Base-by-base conservation (phyloP, 2,113 vertebrate species). In the Beaufortia kweichowensis region DNA sequence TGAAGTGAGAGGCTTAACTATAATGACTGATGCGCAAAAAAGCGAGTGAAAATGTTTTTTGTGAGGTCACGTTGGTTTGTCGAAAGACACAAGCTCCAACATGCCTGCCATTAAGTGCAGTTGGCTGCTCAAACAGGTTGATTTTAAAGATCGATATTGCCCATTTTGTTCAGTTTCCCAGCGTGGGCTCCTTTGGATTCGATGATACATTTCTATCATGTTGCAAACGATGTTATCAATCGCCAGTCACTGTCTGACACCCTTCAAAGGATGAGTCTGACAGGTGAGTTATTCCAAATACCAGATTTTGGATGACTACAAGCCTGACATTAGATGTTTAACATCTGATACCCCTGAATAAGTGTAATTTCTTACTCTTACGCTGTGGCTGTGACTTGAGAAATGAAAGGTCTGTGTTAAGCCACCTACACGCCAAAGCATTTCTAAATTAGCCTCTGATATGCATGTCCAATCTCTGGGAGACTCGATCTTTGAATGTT, bases 141-240 rank as follows among this genome's bases (percentile, higher is more conserved):
- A 17, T 82, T 77, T 35, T 41, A 67, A 46, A 68, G 77, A 21
- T 57, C 62, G 33, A 80, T 79, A 23, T 23, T 75, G 75, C 83
- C 79, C 8, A 78, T 83, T 73, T 64, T 63, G 68, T 70, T 75
- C 62, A 29, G 59, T 59, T 55, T 87, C 73, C 73, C 76, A 73
- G 65, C 76, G 82, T 59, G 79, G 62, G 11, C 69, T 31, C 57
- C 67, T 81, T 71, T 33, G 29, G 60, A 63, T 79, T 74, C 55
- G 50, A 43, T 79, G 59, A 21, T 26, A 62, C 53, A 62, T 72
- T 84, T 87, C 68, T 83, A 82, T 87, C 84, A 82, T 77, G 70
- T 86, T 86, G 79, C 85, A 82, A 83, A 85, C 79, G 63, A 60
- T 77, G 81, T 82, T 82, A 85, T 86, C 85, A 80, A 88, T 85